Evolutionary conservation across 2,888 invertebrate species (phyloP), one percentile per base, ranked within the genome.

Genomic region (Pasiphila rectangulata): DNA sequence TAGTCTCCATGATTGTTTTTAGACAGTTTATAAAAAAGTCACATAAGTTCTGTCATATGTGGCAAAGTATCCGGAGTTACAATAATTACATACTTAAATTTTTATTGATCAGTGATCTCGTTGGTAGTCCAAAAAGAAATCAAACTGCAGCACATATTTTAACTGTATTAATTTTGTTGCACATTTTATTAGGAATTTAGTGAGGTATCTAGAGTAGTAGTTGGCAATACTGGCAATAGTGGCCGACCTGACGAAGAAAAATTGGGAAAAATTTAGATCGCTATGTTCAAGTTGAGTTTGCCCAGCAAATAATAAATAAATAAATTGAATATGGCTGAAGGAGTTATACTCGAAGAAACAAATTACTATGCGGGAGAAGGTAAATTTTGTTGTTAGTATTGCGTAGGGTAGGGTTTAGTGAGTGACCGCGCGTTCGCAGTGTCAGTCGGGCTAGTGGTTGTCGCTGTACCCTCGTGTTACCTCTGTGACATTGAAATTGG

Each of bases 281-380:
- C 84, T 87, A 88, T 88, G 86, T 87, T 85, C 87, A 86, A 16
- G 79, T 83, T 72, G 80, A 82, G 82, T 86, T 74, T 75, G 77
- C 49, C 46, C 56, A 51, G 39, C 46, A n/a, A n/a, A n/a, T n/a
- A 54, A 49, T 52, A 83, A 84, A 84, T 86, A 86, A 84, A 85
- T 86, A 83, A 83, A 83, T 83, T 80, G 75, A 84, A 78, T 78
- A 89, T 89, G 89, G 88, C 89, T 81, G 89, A 85, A 75, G 86
- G 78, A 83, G 78, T 75, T 83, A 84, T 82, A 87, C 83, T 86
- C 71, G 84, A 75, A 76, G 86, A 86, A 76, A 73, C 74, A 71
- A 78, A 79, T 80, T 75, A 76, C 82, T 75, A 82, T 83, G 88
- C 86, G 72, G 83, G 80, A 81, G 82, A 88, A 89, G 89, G 89